A percentile compares a stretch with the other conserved stretches of the same genome.
phyloP scores from a whole-genome alignment of 1,140 invertebrate genomes.

The Ridgeia piscesae region DNA sequence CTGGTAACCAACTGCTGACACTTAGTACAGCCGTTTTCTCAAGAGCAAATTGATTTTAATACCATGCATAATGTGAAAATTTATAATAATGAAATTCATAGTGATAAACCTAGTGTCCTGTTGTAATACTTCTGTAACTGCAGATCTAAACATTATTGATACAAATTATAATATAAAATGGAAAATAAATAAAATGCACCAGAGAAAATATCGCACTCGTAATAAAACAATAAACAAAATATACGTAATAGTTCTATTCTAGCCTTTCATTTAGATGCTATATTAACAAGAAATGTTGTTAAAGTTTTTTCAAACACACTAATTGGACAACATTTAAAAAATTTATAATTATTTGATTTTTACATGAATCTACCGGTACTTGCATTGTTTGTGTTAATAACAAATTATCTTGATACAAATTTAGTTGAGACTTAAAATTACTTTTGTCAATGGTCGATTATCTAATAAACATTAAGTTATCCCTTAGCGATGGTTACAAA shows the following conservation, averaged over 20 bases:
- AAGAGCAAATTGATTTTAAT: neutral
- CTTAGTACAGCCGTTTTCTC: neutral
- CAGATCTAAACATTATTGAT: no score
- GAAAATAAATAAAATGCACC: no score
- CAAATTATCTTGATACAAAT: neutral
- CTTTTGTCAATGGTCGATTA: neutral
- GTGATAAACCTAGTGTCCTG: no score
- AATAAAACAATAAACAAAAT: no score
- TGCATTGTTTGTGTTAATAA: no score
- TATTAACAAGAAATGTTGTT: neutral
- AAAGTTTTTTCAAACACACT: neutral
- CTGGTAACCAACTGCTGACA: no score
- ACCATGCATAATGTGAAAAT: neutral
- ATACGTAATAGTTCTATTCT: neutral
- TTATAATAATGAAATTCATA: neutral
- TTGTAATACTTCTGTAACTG: no score
- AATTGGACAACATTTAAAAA: neutral
- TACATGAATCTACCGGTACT: no score
- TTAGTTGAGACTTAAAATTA: neutral
- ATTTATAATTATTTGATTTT: neutral
- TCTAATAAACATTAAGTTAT: neutral
- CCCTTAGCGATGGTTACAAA: constrained; percentile 18
- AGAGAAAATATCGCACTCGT: no score
- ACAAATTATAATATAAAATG: no score
- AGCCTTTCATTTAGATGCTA: neutral